Percentiles rank a stretch among this genome's conserved stretches.
These are phyloP conservation scores for Pentalonia nigronervosa DNA, from an alignment of 1,140 invertebrate species.

Conservation along the genomic window DNA sequence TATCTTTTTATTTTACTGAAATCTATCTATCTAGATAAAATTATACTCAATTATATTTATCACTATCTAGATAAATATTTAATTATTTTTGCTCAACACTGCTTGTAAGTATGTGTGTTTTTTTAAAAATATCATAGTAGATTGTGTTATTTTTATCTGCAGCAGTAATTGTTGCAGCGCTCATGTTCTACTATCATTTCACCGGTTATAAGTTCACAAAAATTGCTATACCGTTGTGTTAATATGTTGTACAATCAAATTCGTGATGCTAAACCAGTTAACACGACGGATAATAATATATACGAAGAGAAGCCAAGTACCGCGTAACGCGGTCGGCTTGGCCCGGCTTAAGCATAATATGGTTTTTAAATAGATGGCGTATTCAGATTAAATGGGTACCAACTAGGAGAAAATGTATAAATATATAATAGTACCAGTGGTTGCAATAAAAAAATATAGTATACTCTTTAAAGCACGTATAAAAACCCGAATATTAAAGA, in stretches of 20 bases:
- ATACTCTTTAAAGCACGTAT: background rate
- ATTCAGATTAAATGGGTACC: background rate
- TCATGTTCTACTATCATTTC: background rate
- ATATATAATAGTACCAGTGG: background rate
- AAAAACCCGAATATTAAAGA: background rate
- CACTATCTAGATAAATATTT: no score
- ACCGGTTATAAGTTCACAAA: background rate
- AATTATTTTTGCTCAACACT: no score
- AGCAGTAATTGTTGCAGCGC: background rate
- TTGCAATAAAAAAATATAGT: background rate
- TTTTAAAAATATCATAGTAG: background rate
- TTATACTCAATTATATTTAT: no score
- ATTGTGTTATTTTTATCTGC: background rate
- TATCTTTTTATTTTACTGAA: no score
- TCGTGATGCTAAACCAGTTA: constrained; percentile 27
- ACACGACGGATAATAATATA: background rate
- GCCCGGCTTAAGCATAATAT: background rate
- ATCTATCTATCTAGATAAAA: no score
- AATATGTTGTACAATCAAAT: background rate
- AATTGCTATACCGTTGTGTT: background rate
- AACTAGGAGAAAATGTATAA: background rate
- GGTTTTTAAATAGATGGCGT: background rate
- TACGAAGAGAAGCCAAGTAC: background rate
- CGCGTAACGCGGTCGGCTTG: background rate
- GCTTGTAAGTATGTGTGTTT: background rate